Base-by-base conservation (phyloP, 2,797 vertebrate species). In the Oceanodroma leucorhoa region DNA sequence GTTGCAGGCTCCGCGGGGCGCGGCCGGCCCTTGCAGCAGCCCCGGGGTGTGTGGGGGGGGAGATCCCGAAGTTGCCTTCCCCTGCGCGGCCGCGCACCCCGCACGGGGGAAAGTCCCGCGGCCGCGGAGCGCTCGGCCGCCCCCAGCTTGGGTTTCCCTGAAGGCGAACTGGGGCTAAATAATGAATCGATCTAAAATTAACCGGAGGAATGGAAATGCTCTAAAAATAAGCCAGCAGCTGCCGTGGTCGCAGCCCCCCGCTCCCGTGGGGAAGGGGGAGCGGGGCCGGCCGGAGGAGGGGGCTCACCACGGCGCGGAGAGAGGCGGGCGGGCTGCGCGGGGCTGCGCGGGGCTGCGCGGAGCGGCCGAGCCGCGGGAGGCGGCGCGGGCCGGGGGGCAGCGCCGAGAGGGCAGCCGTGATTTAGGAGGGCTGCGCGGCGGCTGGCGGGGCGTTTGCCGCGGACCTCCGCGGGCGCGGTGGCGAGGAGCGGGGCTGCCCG, bases 211-310 rank as follows among this genome's bases (percentile, higher is more conserved):
- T 97, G 97, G 97, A 97, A 96, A 95, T 92, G 94, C 93, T 94
- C 97, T 97, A 98, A 98, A 98, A 97, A 98, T 98, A 97, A 97
- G 95, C 65, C 95, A 95, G 89, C 97, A 97, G 97, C 97, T 97
- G 97, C 96, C 96, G 58, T 86, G 93, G 96, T 85, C 95, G 85
- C 96, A 95, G 95, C 94, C 95, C 92, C 57, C 85, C 82, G 94
- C 94, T 70, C 86, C 88, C 83, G 90, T 64, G 94, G 83, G 89
- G 91, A 70, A 71, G 72, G 76, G 86, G 48, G 65, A 89, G 79
- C 11, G 76, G 83, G 89, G 76, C 86, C 71, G 71, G 40, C 51
- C 46, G 55, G 60, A 76, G 65, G 46, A 88, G 72, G 69, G 71
- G 82, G 61, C 23, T 45, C 61, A 9, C 13, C 20, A 14, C 5